A percentile compares a stretch with the other conserved stretches of the same genome.
phyloP scores from a whole-genome alignment of 2,888 invertebrate species.

The Diarsia dahlii region DNA sequence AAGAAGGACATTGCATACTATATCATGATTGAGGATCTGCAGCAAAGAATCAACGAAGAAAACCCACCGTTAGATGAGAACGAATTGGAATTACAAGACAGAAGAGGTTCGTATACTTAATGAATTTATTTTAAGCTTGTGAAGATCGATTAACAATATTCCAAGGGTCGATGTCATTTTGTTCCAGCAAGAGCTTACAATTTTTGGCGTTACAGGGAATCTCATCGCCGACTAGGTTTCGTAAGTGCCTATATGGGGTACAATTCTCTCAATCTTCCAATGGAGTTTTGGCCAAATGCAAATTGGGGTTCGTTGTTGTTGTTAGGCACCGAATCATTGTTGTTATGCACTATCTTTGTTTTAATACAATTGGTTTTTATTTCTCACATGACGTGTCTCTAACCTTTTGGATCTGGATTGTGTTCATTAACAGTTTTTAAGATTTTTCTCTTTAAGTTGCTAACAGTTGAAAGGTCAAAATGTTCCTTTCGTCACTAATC shows the following conservation, averaged over 20 bases:
- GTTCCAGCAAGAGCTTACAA: constrained; percentile 91
- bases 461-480: constrained; percentile 38
- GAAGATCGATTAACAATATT: constrained; percentile 73
- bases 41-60: constrained; percentile 94
- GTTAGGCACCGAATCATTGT: constrained; percentile 77
- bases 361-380: constrained; percentile 62
- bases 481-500: constrained; percentile 56
- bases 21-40: constrained; percentile 94
- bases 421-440: constrained; percentile 52
- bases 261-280: constrained; percentile 89
- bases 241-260: constrained; percentile 89
- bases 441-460: constrained; percentile 26
- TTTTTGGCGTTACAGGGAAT: constrained; percentile 91
- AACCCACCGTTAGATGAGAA: constrained; percentile 93
- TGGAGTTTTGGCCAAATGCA: constrained; percentile 91
- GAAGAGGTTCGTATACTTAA: constrained; percentile 90
- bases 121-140: constrained; percentile 26
- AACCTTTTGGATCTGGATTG: constrained; percentile 59
- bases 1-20: constrained; percentile 92
- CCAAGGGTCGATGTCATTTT: constrained; percentile 85
- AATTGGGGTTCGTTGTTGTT: constrained; percentile 91
- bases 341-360: constrained; percentile 71
- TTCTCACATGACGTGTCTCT: constrained; percentile 48
- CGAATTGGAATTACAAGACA: constrained; percentile 92
- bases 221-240: constrained; percentile 83